Evolutionary conservation across 2,888 invertebrate species (phyloP), one percentile per base, ranked within the genome.

Genomic region (Mythimna albipuncta): DNA sequence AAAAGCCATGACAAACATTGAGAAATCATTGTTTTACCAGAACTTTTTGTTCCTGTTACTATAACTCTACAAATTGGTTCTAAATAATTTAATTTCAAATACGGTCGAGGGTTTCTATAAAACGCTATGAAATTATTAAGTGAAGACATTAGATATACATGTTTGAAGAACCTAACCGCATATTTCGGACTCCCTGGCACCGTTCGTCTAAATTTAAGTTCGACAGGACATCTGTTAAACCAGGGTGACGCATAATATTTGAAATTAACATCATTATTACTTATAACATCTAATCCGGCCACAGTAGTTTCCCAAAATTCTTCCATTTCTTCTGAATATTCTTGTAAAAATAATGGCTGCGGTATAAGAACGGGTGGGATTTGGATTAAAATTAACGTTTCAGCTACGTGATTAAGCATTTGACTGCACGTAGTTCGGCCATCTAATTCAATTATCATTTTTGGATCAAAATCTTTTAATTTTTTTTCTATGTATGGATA

Each of bases 171-270:
- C 52, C 94, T 93, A 1, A 97, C 97, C 0, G 97, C 96, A 83
- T 94, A 96, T 89, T 97, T 96, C 0, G 96, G 90, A 65, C 93
- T 91, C 32, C 98, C 98, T 47, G 91, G 86, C 19, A 92, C 85
- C 62, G 95, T 92, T 68, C 89, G 91, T n/a, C 97, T 97, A 76
- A 95, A 93, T 81, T 95, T 95, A 82, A 97, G 93, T 80, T 97
- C 96, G 5, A 98, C 97, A 7, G 98, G 98, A 87, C 98, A 98
- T 83, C 96, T 92, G 66, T 94, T 96, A 55, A 92, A 94, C 97
- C 97, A 97, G 62, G 95, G 93, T 6, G 97, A 97, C 79, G 97
- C 83, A 83, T 85, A 90, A 76, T 93, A 89, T 75, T 88, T 92
- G 85, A 95, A 94, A 75, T 84, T 90, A n/a, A 93, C 61, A 70